Evolutionary conservation across 2,113 vertebrate genomes (phyloP).

Genomic region (Chionis minor): DNA sequence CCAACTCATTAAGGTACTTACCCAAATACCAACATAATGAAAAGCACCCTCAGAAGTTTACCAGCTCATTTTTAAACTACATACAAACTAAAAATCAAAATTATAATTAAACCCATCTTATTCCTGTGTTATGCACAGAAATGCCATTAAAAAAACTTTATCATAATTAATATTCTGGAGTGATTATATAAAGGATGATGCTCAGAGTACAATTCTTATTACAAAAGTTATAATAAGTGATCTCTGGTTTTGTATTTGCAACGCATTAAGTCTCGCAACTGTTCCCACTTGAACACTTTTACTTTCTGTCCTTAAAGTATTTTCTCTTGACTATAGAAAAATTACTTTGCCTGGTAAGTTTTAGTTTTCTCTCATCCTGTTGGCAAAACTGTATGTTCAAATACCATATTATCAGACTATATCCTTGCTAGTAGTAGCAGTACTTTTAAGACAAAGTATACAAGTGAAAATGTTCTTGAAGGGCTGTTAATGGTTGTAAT

Average conservation of each 20-base stretch:
- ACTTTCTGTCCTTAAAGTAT: background rate
- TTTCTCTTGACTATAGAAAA: slow-evolving; percentile 12
- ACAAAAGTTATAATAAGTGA: background rate
- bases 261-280: background rate
- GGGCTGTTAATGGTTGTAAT: background rate
- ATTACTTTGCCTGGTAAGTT: background rate
- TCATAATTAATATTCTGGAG: background rate
- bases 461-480: background rate
- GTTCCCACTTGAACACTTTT: background rate
- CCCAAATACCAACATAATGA: background rate
- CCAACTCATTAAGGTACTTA: background rate
- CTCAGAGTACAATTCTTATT: slow-evolving; percentile 4
- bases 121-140: background rate
- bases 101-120: background rate
- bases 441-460: background rate
- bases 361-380: background rate
- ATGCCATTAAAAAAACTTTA: background rate
- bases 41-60: background rate
- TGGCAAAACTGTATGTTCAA: background rate
- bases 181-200: background rate
- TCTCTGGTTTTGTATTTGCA: slow-evolving; percentile 23
- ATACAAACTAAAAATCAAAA: background rate
- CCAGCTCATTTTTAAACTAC: background rate
- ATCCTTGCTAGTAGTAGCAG: background rate
- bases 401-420: background rate